These are phyloP conservation scores for Siniperca undulata DNA, from an alignment of 2,797 vertebrate species.

Conservation along the genomic window DNA sequence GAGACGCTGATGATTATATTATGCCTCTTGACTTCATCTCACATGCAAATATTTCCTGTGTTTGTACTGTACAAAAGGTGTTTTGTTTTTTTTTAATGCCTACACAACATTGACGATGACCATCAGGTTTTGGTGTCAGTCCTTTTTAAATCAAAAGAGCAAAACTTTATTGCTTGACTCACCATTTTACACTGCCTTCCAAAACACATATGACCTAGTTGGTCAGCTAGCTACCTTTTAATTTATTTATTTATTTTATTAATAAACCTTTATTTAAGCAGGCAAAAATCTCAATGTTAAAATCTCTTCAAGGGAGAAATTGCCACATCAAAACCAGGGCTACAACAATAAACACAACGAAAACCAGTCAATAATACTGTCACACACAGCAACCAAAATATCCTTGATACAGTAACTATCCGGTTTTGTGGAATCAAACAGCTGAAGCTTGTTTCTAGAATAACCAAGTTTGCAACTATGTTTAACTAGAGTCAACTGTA, in stretches of 20 bases:
- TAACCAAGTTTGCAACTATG: constrained; percentile 37
- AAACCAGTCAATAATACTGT: not conserved
- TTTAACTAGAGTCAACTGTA: constrained; percentile 18
- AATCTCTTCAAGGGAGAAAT: not conserved
- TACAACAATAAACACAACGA: not conserved
- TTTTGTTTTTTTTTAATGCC: not conserved
- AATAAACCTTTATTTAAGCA: constrained; percentile 13
- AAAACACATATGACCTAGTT: constrained; percentile 5
- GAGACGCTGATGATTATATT: not conserved
- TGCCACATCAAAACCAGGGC: not conserved
- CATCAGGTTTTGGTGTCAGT: not conserved
- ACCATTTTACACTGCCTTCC: not conserved
- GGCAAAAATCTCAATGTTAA: constrained; percentile 5
- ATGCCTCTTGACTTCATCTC: not conserved
- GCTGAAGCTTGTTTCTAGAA: not conserved
- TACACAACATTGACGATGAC: not conserved
- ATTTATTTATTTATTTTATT: not conserved
- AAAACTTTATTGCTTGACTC: constrained; percentile 9
- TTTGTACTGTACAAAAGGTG: not conserved
- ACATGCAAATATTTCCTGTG: not conserved
- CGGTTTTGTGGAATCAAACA: constrained; percentile 14
- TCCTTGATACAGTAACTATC: not conserved
- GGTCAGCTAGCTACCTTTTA: not conserved
- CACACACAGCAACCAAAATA: not conserved
- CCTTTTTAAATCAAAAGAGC: constrained; percentile 25